Conservation (phyloP, 2,797 vertebrate genomes). For the Tenualosa thibaudeaui region DNA sequence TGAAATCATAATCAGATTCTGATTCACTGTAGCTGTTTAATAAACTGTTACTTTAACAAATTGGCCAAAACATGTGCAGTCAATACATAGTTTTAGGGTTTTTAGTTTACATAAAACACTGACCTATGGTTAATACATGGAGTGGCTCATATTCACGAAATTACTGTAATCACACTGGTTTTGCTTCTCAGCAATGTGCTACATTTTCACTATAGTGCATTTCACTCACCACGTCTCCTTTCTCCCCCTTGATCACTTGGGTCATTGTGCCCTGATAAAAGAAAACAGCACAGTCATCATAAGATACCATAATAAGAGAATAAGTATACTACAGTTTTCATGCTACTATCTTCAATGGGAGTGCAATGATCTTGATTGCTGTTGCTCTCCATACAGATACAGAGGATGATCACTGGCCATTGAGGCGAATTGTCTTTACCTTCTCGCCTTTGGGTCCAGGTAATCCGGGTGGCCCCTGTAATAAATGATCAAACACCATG, state of each 20-base stretch:
- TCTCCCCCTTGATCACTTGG: conserved; percentile 80
- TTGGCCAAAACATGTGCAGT: no score
- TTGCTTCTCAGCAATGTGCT: not conserved
- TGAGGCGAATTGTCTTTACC: conserved; percentile 64
- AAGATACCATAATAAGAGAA: not conserved
- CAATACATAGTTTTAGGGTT: no score
- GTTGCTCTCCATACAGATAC: not conserved
- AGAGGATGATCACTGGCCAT: no score
- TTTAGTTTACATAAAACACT: no score
- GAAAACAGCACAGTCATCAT: not conserved
- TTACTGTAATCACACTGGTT: not conserved
- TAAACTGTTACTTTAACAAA: no score
- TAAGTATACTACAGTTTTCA: not conserved
- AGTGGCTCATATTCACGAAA: no score
- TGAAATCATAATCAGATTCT: no score
- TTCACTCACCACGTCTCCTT: conserved; percentile 77
- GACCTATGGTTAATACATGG: no score
- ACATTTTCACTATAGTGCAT: not conserved
- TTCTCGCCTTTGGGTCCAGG: conserved; percentile 82
- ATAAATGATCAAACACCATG: conserved; percentile 36
- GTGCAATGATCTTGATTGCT: not conserved
- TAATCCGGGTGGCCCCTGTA: conserved; percentile 68
- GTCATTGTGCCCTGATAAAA: conserved; percentile 80
- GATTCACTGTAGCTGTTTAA: no score
- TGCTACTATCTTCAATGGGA: not conserved